These are phyloP conservation scores for Diacarnus erythraeanus DNA, from an alignment of 37 sponge, comb jelly and placozoan species.

Conservation along the genomic window DNA sequence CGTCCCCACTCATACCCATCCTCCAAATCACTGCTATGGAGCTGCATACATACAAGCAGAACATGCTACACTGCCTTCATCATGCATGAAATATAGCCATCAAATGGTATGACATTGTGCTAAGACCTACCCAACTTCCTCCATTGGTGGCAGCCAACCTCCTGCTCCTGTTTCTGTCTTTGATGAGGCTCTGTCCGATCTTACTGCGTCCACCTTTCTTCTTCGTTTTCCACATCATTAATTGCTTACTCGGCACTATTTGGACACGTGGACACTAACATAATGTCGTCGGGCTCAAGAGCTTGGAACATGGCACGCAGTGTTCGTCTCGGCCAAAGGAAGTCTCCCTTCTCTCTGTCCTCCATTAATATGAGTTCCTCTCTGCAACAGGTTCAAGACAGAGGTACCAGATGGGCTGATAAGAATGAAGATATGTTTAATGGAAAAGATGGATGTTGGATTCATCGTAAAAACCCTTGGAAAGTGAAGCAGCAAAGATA, in stretches of 20 bases:
- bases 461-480: background rate
- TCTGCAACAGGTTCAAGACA: no score
- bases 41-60: conserved; percentile 16
- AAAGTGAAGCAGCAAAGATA: conserved; percentile 31
- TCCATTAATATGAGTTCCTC: background rate
- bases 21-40: conserved; percentile 79
- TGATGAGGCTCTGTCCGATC: conserved; percentile 24
- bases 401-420: no score
- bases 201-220: conserved; percentile 3
- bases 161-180: conserved; percentile 33
- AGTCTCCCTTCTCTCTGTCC: background rate
- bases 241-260: background rate
- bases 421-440: no score
- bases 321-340: background rate
- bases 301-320: background rate
- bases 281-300: background rate
- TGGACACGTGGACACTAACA: background rate
- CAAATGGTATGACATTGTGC: no score
- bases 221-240: background rate
- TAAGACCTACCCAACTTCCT: conserved; percentile 31
- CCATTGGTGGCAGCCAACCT: background rate
- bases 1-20: conserved; percentile 78
- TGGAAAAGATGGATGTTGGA: no score
- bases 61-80: background rate
- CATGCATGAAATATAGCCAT: background rate